These are phyloP conservation scores for Sitodiplosis mosellana DNA, from an alignment of 1,140 invertebrate species.

Conservation along the genomic window DNA sequence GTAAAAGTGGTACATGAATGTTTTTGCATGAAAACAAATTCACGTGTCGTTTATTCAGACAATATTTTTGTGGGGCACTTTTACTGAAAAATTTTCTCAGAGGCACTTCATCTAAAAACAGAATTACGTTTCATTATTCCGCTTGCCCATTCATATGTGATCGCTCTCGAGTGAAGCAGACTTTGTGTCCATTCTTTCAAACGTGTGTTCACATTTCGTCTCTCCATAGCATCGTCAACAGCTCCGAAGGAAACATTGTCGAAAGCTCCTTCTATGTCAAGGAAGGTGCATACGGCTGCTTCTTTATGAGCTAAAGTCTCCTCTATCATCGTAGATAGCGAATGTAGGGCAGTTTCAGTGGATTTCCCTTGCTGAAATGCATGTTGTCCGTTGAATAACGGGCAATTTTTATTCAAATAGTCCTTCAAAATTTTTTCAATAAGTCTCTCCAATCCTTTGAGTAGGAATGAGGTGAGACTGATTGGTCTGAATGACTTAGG, in stretches of 20 bases:
- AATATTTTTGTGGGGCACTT: too few relatives aligned
- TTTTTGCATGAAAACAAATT: too few relatives aligned
- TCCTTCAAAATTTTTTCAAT: conserved; percentile 7
- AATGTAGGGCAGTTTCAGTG: neutral
- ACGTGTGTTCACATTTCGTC: neutral
- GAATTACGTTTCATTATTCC: too few relatives aligned
- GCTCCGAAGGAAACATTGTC: neutral
- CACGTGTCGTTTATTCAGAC: too few relatives aligned
- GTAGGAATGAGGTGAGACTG: conserved; percentile 12
- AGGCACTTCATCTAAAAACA: too few relatives aligned
- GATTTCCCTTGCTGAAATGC: neutral
- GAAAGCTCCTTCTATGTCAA: conserved; percentile 1
- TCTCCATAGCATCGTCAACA: neutral
- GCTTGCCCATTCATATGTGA: too few relatives aligned
- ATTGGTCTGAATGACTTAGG: conserved; percentile 10
- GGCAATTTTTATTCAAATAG: neutral
- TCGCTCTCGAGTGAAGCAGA: neutral
- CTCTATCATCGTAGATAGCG: neutral
- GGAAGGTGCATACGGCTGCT: neutral
- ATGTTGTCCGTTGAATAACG: neutral
- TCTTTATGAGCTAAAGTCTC: neutral
- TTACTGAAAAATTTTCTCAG: too few relatives aligned
- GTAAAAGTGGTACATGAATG: too few relatives aligned
- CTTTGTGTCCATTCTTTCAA: neutral
- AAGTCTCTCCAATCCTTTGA: conserved; percentile 10